Percentiles rank a stretch among this genome's conserved stretches.
Evolutionary conservation across 2,113 vertebrate genomes (phyloP).

Genomic region (Pseudorasbora parva): DNA sequence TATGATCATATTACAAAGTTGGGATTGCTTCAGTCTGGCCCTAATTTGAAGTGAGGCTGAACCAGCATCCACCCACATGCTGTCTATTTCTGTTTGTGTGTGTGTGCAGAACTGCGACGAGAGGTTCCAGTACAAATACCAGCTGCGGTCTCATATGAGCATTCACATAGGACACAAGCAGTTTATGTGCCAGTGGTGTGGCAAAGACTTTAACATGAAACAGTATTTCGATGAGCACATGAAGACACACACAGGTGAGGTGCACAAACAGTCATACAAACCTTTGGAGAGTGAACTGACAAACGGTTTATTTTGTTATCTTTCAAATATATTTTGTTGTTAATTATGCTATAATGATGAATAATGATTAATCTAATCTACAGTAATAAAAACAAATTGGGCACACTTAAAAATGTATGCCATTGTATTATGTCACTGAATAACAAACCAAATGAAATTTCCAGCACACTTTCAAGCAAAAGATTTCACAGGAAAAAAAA

Average conservation of each 20-base stretch:
- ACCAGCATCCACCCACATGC: constrained; percentile 49
- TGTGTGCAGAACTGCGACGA: constrained; percentile 88
- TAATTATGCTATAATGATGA: not conserved
- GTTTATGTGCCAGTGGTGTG: constrained; percentile 99
- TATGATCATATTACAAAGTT: constrained; percentile 32
- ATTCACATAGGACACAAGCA: constrained; percentile 98
- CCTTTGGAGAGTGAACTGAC: not conserved
- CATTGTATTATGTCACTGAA: not conserved
- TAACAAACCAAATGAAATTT: not conserved
- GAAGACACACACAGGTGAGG: constrained; percentile 98
- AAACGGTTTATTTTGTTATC: not conserved
- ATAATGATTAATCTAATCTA: not conserved
- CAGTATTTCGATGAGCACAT: constrained; percentile 99
- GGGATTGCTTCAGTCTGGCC: not conserved
- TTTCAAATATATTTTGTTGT: not conserved
- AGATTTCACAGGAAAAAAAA: not conserved
- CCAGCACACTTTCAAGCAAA: not conserved
- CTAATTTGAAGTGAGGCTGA: constrained; percentile 13
- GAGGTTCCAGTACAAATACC: constrained; percentile 96
- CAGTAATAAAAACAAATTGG: not conserved
- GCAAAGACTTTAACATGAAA: constrained; percentile 99
- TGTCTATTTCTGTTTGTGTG: constrained; percentile 40
- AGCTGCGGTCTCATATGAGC: constrained; percentile 97
- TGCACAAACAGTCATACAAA: constrained; percentile 1
- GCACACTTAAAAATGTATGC: not conserved